A percentile compares a stretch with the other conserved stretches of the same genome.
Evolutionary conservation across 2,888 invertebrate species (phyloP).

Genomic region (Euzophera pinguis): DNA sequence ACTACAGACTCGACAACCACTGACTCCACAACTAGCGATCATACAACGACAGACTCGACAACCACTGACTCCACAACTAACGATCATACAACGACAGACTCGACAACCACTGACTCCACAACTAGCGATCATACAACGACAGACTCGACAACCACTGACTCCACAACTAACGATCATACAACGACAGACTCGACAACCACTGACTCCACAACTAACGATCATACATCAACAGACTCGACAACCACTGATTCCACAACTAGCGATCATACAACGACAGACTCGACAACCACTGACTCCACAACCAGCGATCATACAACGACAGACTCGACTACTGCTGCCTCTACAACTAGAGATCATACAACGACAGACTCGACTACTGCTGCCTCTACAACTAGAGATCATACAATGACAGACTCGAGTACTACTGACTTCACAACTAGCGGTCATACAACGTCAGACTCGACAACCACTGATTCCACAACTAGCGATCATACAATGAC

Average conservation of each 20-base stretch:
- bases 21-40: neutral
- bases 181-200: slow-evolving; percentile 14
- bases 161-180: neutral
- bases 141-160: slow-evolving; percentile 9
- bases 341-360: slow-evolving; percentile 6
- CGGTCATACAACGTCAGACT: slow-evolving; percentile 5
- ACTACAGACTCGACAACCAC: neutral
- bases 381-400: slow-evolving; percentile 10
- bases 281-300: slow-evolving; percentile 14
- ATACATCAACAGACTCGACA: slow-evolving; percentile 1
- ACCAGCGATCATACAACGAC: slow-evolving; percentile 8
- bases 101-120: neutral
- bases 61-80: neutral
- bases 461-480: neutral
- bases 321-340: slow-evolving; percentile 1
- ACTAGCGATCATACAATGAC: slow-evolving; percentile 7
- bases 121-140: neutral
- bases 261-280: slow-evolving; percentile 1
- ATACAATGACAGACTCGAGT: neutral
- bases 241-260: slow-evolving; percentile 4
- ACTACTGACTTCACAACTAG: slow-evolving; percentile 4
- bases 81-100: neutral
- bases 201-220: slow-evolving; percentile 1
- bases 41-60: neutral
- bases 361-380: slow-evolving; percentile 4